A percentile compares a stretch with the other conserved stretches of the same genome.
Evolutionary conservation across 1,140 invertebrate genomes (phyloP).

Genomic region (Chelonus insularis): DNA sequence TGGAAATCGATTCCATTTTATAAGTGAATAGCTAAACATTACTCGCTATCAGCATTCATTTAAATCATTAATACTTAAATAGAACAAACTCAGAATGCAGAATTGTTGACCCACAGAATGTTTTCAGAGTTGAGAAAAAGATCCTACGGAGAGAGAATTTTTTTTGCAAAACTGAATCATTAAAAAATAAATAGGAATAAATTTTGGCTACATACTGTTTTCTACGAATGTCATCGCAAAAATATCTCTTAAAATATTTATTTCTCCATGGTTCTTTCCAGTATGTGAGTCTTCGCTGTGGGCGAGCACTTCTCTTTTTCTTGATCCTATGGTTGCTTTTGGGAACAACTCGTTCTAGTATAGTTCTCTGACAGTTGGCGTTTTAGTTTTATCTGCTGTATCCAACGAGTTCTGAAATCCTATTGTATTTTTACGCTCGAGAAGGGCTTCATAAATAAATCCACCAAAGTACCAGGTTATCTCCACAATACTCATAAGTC

Average conservation of each 20-base stretch:
- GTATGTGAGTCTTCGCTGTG: not conserved
- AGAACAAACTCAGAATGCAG: no score
- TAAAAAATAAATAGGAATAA: no score
- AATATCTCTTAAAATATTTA: not conserved
- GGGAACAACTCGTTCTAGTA: slow-evolving; percentile 40
- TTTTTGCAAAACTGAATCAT: no score
- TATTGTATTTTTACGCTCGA: not conserved
- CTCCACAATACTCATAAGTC: slow-evolving; percentile 64
- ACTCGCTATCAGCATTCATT: no score
- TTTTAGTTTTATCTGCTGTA: not conserved
- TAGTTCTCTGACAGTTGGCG: slow-evolving; percentile 23
- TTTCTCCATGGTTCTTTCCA: not conserved
- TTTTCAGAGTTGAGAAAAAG: no score
- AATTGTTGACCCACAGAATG: no score
- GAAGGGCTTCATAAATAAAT: slow-evolving; percentile 24
- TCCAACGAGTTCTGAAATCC: not conserved
- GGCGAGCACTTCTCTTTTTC: slow-evolving; percentile 1
- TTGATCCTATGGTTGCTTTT: slow-evolving; percentile 1
- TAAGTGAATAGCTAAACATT: no score
- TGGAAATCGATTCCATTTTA: no score
- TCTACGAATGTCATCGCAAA: not conserved
- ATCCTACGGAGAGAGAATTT: no score
- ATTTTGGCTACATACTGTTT: no score
- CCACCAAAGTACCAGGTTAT: slow-evolving; percentile 62
- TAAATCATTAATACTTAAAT: no score